These are phyloP conservation scores for Peribatodes rhomboidaria DNA, from an alignment of 2,888 invertebrate species.

Conservation along the genomic window DNA sequence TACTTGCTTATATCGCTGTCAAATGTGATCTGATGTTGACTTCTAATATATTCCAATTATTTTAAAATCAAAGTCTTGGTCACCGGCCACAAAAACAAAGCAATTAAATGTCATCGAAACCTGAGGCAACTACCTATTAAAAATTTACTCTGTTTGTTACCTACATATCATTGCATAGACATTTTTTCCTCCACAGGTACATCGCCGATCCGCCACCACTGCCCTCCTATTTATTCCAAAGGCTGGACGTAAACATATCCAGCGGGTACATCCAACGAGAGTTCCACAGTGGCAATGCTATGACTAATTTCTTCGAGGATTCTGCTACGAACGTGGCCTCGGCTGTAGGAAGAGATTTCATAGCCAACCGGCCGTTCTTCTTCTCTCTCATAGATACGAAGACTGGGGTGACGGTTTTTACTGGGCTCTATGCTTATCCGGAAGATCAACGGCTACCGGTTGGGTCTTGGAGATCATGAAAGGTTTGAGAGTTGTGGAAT, in stretches of 20 bases:
- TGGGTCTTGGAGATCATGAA: slow-evolving; percentile 4
- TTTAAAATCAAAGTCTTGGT: too few relatives aligned
- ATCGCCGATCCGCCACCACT: slow-evolving; percentile 49
- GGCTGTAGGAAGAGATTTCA: slow-evolving; percentile 17
- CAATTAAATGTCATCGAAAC: too few relatives aligned
- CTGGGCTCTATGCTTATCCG: slow-evolving; percentile 9
- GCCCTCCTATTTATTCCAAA: slow-evolving; percentile 40
- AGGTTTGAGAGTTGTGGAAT: too few relatives aligned
- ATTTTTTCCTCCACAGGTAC: slow-evolving; percentile 41
- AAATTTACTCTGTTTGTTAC: too few relatives aligned
- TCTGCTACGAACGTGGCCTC: background rate
- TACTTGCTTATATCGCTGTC: too few relatives aligned
- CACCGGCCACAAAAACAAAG: too few relatives aligned
- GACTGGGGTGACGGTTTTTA: slow-evolving; percentile 11
- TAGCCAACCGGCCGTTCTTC: slow-evolving; percentile 25
- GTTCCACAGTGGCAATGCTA: background rate
- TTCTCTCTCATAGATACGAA: slow-evolving; percentile 16
- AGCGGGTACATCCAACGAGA: background rate
- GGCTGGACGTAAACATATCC: slow-evolving; percentile 14
- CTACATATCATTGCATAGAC: too few relatives aligned
- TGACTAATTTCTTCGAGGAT: slow-evolving; percentile 4
- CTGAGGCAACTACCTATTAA: too few relatives aligned
- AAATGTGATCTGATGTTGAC: too few relatives aligned
- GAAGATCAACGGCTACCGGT: background rate
- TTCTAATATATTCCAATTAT: too few relatives aligned